Evolutionary conservation across 2,797 vertebrate genomes (phyloP), one percentile per base, ranked within the genome.

Genomic region (Anguilla anguilla): DNA sequence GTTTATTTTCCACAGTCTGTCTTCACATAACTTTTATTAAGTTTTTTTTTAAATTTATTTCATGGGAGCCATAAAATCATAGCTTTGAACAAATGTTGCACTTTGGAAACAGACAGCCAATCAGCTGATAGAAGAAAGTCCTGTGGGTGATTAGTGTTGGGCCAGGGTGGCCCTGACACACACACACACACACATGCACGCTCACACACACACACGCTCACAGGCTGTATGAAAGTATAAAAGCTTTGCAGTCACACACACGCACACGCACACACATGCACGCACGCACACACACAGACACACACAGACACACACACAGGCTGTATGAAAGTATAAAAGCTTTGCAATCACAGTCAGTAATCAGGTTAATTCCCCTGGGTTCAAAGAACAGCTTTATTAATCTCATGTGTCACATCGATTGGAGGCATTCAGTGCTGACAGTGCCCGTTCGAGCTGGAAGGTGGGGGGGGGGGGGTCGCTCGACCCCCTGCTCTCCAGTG

Each of bases 401-500:
- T 94, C 93, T 83, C 93, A 91, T 88, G 88, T 92, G 93, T 94
- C 90, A 91, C 87, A 89, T 85, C 88, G 87, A 90, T 92, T 92
- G 94, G 92, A 94, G 88, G 87, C 93, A 93, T 95, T 93, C 91
- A 92, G 91, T 91, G 87, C 87, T 67, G 86, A 94, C 93, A 93
- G 94, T 91, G 67, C 92, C 92, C 91, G 93, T 94, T 25, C 0
- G 64, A 11, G 64, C 64, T 25, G 64, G 17, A 4, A 64, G 59
- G 19, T 64, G 22, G 59, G 22, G 4, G 64, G 4, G 64, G 6
- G n/a, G 64, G 64, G n/a, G 22, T 28, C 22, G n/a, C 64, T 9
- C 6, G 64, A 67, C 5, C 13, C 39, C 72, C 10, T n/a, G 9
- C 31, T 17, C 28, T 39, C 72, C 31, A 9, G 17, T 31, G 25